Evolutionary conservation across 2,888 invertebrate species (phyloP).

Genomic region (Fabriciana adippe): DNA sequence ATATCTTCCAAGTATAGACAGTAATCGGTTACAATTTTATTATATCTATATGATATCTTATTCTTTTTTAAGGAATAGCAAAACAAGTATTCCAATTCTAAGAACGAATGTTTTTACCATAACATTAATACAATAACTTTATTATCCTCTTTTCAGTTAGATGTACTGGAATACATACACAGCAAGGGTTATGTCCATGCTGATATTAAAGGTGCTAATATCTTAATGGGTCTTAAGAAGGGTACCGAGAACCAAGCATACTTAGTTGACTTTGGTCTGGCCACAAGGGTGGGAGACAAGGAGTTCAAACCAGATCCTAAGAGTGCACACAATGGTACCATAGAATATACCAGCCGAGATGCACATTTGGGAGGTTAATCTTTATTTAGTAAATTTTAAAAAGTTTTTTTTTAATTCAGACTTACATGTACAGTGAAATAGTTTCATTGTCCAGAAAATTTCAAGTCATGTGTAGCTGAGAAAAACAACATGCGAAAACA

Average conservation of each 20-base stretch:
- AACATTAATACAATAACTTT: neutral
- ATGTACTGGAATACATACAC: conserved; percentile 96
- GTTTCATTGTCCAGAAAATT: too few species aligned
- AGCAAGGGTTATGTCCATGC: conserved; percentile 95
- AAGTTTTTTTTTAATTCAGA: too few species aligned
- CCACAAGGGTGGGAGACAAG: conserved; percentile 88
- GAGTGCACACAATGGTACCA: conserved; percentile 97
- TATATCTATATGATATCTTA: too few species aligned
- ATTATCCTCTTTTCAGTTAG: conserved; percentile 83
- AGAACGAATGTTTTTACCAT: too few species aligned
- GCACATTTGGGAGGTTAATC: conserved; percentile 93
- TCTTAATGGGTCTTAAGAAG: conserved; percentile 88
- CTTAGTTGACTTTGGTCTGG: conserved; percentile 97
- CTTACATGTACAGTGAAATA: too few species aligned
- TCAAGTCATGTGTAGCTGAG: too few species aligned
- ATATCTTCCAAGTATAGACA: too few species aligned
- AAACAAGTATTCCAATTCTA: too few species aligned
- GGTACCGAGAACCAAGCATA: conserved; percentile 88
- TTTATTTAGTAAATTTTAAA: neutral
- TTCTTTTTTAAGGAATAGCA: too few species aligned
- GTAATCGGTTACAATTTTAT: too few species aligned
- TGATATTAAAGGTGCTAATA: conserved; percentile 97
- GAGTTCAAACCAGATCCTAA: conserved; percentile 94
- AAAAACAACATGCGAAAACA: too few species aligned
- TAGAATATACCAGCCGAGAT: conserved; percentile 97